phyloP scores from a whole-genome alignment of 2,797 vertebrate species.

The Danio aesculapii region DNA sequence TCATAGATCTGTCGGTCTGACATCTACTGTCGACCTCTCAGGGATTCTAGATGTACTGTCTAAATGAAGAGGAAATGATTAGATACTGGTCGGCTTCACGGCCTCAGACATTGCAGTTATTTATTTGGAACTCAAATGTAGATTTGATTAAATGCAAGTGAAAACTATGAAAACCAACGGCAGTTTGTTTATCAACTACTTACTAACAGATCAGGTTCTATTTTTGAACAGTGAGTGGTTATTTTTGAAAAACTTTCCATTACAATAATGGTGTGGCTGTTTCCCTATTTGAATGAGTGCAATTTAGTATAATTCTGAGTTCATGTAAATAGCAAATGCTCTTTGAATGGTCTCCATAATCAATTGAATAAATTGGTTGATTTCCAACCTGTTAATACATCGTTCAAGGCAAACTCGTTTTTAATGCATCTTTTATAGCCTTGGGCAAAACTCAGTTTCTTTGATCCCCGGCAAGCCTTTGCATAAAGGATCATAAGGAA shows the following conservation, averaged over 20 bases:
- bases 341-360: conserved; percentile 70
- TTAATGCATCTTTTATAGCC: conserved; percentile 81
- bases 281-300: conserved; percentile 1
- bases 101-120: conserved; percentile 6
- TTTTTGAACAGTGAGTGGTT: neutral
- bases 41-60: neutral
- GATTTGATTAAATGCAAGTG: neutral
- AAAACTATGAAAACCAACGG: neutral
- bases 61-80: neutral
- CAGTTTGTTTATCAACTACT: neutral
- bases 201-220: neutral
- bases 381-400: conserved; percentile 80
- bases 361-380: conserved; percentile 78
- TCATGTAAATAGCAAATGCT: conserved; percentile 68
- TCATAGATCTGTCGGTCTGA: conserved; percentile 8
- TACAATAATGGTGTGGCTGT: neutral
- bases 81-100: neutral
- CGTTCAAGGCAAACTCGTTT: conserved; percentile 76
- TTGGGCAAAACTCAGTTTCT: conserved; percentile 75
- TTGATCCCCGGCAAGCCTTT: conserved; percentile 82
- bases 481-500: conserved; percentile 86
- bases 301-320: conserved; percentile 61
- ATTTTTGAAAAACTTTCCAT: neutral
- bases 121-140: conserved; percentile 1
- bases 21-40: neutral